Percentiles rank a stretch among this genome's conserved stretches.
These are phyloP conservation scores for Limnodromus scolopaceus DNA, from an alignment of 2,797 vertebrate genomes.

Conservation along the genomic window DNA sequence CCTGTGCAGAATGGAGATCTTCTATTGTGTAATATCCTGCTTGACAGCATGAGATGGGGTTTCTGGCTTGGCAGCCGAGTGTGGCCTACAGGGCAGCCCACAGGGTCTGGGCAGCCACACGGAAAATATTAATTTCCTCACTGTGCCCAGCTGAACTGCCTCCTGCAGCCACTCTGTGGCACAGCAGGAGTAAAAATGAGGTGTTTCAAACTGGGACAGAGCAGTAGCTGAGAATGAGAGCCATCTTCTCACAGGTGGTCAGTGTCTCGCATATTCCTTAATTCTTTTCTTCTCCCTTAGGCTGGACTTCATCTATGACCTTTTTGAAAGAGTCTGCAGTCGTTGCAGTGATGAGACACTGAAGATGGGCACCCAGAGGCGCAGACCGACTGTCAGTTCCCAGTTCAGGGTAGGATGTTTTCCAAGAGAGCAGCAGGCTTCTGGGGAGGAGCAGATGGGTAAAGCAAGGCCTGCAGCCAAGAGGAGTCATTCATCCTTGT, in stretches of 20 bases:
- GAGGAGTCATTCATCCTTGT: slow-evolving; percentile 47
- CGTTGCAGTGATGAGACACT: slow-evolving; percentile 87
- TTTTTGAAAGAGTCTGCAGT: slow-evolving; percentile 92
- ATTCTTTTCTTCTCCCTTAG: slow-evolving; percentile 69
- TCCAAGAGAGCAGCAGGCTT: slow-evolving; percentile 54
- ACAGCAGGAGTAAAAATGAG: neutral
- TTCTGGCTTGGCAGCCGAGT: neutral
- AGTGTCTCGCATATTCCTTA: neutral
- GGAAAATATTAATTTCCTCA: neutral
- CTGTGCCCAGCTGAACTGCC: neutral
- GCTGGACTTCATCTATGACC: slow-evolving; percentile 93
- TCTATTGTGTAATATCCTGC: neutral
- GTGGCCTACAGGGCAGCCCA: neutral
- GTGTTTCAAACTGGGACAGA: neutral
- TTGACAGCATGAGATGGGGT: neutral
- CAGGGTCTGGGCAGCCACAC: neutral
- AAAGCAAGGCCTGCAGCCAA: slow-evolving; percentile 58
- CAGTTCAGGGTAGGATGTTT: slow-evolving; percentile 90
- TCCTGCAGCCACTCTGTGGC: neutral
- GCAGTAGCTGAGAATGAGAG: neutral
- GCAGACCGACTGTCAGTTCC: slow-evolving; percentile 93
- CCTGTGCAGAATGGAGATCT: neutral
- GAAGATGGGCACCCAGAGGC: slow-evolving; percentile 92
- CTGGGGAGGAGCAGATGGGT: slow-evolving; percentile 50
- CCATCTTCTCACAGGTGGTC: neutral